Evolutionary conservation across 37 sponge, comb jelly and placozoan genomes (phyloP).

Genomic region (Oscarella lobularis): DNA sequence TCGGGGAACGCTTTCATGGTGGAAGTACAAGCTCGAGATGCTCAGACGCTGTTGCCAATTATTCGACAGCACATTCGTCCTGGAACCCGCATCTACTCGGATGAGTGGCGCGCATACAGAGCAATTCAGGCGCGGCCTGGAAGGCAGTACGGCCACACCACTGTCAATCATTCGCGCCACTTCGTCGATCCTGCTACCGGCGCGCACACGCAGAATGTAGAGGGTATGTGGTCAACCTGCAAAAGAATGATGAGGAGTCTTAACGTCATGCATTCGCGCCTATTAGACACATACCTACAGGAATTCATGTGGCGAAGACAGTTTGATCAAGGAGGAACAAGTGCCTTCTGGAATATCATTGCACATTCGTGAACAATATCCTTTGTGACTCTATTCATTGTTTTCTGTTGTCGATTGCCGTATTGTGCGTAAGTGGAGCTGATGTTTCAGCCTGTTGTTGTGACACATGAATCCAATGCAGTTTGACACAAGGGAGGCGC

Average conservation of each 20-base stretch:
- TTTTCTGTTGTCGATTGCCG: too few relatives aligned
- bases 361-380: too few relatives aligned
- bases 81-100: not conserved
- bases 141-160: not conserved
- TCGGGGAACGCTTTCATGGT: not conserved
- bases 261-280: too few relatives aligned
- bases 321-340: too few relatives aligned
- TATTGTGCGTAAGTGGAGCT: too few relatives aligned
- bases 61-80: not conserved
- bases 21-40: not conserved
- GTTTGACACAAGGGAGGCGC: too few relatives aligned
- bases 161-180: not conserved
- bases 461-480: too few relatives aligned
- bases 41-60: not conserved
- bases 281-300: conserved; percentile 14
- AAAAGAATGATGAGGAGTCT: not conserved
- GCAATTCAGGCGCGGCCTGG: not conserved
- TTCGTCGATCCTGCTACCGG: not conserved
- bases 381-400: too few relatives aligned
- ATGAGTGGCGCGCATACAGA: not conserved
- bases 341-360: too few relatives aligned
- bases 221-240: not conserved
- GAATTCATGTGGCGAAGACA: conserved; percentile 27
- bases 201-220: not conserved
- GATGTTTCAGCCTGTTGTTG: too few relatives aligned